These are phyloP conservation scores for Leucophenga varia DNA, from an alignment of 1,140 invertebrate species.

Conservation along the genomic window DNA sequence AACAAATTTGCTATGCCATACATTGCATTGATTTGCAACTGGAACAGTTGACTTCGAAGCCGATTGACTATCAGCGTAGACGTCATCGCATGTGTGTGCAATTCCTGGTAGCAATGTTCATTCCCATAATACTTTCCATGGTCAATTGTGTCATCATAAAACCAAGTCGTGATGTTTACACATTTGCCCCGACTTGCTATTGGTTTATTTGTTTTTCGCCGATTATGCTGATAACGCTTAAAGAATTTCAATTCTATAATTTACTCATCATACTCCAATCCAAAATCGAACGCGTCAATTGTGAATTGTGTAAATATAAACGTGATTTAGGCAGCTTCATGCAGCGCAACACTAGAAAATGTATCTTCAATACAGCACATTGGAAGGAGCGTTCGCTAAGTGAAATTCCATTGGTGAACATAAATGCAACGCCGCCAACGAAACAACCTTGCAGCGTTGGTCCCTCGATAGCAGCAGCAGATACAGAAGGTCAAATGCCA, in stretches of 20 bases:
- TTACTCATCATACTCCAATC: conserved; percentile 12
- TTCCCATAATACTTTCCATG: conserved; percentile 17
- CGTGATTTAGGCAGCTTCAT: too few species aligned
- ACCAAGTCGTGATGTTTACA: background rate
- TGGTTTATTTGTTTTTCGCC: conserved; percentile 23
- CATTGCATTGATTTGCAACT: conserved; percentile 14
- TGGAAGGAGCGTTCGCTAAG: background rate
- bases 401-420: conserved; percentile 1
- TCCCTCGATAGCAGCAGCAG: background rate
- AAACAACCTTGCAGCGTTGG: too few species aligned
- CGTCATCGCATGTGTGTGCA: conserved; percentile 4
- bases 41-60: background rate
- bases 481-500: background rate
- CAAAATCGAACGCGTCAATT: conserved; percentile 18
- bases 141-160: conserved; percentile 22
- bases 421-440: too few species aligned
- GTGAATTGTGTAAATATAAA: conserved; percentile 1
- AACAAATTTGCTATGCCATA: conserved; percentile 3
- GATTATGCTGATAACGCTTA: conserved; percentile 17
- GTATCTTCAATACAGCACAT: too few species aligned
- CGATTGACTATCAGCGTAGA: conserved; percentile 7
- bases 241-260: conserved; percentile 25
- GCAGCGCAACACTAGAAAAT: too few species aligned
- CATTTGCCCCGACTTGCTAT: conserved; percentile 7
- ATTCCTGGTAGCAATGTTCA: conserved; percentile 7